These are phyloP conservation scores for Patella pellucida DNA, from an alignment of 2,888 invertebrate species.

Conservation along the genomic window DNA sequence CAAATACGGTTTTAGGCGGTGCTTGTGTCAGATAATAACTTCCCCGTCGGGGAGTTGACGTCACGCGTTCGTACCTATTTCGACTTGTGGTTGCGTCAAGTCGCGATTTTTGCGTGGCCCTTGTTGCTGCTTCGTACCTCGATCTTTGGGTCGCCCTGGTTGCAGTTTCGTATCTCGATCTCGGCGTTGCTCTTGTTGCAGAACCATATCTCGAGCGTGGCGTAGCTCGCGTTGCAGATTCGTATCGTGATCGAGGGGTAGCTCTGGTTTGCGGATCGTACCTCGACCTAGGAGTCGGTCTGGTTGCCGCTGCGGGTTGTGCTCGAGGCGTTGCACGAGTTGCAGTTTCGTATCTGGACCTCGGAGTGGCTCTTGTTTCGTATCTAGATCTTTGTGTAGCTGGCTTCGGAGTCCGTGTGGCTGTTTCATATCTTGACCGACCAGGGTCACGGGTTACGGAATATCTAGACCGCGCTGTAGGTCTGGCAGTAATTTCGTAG, in stretches of 20 bases:
- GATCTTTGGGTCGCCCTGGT: background rate
- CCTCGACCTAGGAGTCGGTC: background rate
- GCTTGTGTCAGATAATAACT: background rate
- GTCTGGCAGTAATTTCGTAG: background rate
- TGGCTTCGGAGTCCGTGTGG: background rate
- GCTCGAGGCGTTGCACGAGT: background rate
- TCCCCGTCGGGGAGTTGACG: background rate
- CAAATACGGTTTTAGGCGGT: background rate
- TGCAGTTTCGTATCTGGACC: slow-evolving; percentile 1
- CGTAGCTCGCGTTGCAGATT: background rate
- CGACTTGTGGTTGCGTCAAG: background rate
- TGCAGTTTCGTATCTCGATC: background rate
- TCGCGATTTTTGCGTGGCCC: background rate
- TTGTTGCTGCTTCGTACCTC: background rate
- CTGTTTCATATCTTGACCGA: background rate
- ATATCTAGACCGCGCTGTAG: background rate
- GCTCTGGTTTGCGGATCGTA: background rate
- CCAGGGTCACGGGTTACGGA: background rate
- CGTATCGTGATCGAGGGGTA: background rate
- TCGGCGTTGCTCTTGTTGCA: background rate
- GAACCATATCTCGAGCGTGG: background rate
- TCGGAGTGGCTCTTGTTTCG: background rate
- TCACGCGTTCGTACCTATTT: background rate
- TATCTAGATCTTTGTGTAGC: background rate
- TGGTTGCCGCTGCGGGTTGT: background rate